Evolutionary conservation across 2,888 invertebrate genomes (phyloP), one percentile per base, ranked within the genome.

Genomic region (Drosophila phalerata): DNA sequence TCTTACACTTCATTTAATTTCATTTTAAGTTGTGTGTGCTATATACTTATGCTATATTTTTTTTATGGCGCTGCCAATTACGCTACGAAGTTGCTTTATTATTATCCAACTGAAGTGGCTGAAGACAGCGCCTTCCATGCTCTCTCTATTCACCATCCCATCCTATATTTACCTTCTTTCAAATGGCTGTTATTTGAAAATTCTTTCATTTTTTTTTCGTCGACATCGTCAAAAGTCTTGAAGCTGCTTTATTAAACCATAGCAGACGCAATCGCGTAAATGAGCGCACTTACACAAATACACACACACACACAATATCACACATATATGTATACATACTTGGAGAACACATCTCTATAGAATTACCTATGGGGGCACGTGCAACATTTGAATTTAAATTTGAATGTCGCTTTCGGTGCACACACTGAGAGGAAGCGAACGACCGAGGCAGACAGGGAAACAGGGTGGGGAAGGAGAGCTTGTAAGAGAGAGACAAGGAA

Each of bases 331-430:
- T 8, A 32, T 15, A 61, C 37, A 34, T 22, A 25, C 13, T 15
- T 40, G 38, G 9, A 37, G 11, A 42, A 22, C 53, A 62, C 49
- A 58, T 67, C 43, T 68, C 64, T 63, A 55, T 58, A 69, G 63
- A 72, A 67, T 69, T 78, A 86, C 79, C 81, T 69, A 68, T 69
- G 68, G 67, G 67, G 69, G 69, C 68, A 86, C 89, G 89, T 86
- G 89, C 85, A 76, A 76, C 81, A 87, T 87, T 88, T 86, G 89
- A 84, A 85, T 88, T 88, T 88, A 88, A 88, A 84, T 88, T 87
- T 88, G 73, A 85, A 85, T 83, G 88, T 73, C 69, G 79, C 48
- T 60, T 66, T 62, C 52, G 68, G 40, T 45, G n/a, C 17, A 40
- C 38, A 32, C 15, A 30, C 13, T 11, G 13, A 43, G 55, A 11